Base-by-base conservation (phyloP, 2,888 invertebrate species). In the Drosophila phalerata region DNA sequence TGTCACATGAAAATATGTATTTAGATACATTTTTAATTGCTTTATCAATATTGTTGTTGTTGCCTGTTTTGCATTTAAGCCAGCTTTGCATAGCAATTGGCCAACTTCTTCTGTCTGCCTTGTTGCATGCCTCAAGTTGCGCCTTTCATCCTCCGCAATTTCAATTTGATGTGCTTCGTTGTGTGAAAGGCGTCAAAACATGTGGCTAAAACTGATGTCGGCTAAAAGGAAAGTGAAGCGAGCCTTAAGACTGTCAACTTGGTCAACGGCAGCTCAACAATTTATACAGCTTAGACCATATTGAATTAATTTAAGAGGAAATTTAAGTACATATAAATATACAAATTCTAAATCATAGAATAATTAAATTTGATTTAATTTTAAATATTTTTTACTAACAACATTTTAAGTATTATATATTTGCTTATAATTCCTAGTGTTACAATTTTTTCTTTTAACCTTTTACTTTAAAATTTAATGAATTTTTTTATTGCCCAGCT, bases 1-100 rank as follows among this genome's bases (percentile, higher is more conserved):
- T 78, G 73, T 76, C 77, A 80, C 71, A 75, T 77, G 74, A 60
- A 85, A 77, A 77, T 85, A 57, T 64, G 48, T 64, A 79, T 88
- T 72, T 76, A 76, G 75, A 73, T 77, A 88, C 78, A 74, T 75
- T 88, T 88, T 90, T 88, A 90, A 88, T 88, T 90, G 88, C 89
- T 90, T 85, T 89, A 88, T 88, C 88, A 90, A 67, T 67, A 63
- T 74, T 40, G 68, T 73, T 73, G 70, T 66, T 25, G 56, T 8
- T 42, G 49, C 22, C 15, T 19, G 55, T 43, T 48, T 82, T 82
- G 85, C 83, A 88, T 83, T 69, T 67, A 58, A 49, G 57, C 53
- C 63, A 58, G 72, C 55, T 77, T 77, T 90, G 88, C 89, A 90
- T 90, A 89, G 77, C 69, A 86, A 90, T 81, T 75, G 74, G 68